These are phyloP conservation scores for Pseudococcus viburni DNA, from an alignment of 2,888 invertebrate species.

Conservation along the genomic window DNA sequence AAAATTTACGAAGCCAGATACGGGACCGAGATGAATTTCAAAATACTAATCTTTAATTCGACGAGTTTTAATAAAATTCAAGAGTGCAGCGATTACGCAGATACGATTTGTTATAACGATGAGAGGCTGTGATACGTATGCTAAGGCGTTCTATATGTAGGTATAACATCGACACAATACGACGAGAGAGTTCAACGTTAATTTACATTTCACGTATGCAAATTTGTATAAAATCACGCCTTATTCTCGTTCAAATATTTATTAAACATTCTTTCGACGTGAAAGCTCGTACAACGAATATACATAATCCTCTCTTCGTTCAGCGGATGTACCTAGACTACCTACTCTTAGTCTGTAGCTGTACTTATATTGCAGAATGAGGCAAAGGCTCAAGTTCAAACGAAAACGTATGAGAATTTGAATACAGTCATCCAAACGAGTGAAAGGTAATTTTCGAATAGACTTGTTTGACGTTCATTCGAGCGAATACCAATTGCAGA, in stretches of 20 bases:
- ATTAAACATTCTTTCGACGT: not conserved
- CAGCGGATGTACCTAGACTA: not conserved
- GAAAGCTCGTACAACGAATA: not conserved
- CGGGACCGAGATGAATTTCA: too few species aligned
- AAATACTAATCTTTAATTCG: too few species aligned
- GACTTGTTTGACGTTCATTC: too few species aligned
- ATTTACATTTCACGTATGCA: conserved; percentile 25
- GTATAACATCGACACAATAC: not conserved
- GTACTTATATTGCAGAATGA: not conserved
- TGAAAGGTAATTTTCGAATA: too few species aligned
- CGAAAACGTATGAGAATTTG: not conserved
- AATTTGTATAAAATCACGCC: conserved; percentile 22
- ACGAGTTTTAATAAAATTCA: not conserved
- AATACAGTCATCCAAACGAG: not conserved
- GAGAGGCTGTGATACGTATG: not conserved
- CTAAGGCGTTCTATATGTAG: not conserved
- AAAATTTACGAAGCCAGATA: too few species aligned
- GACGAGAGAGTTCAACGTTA: not conserved
- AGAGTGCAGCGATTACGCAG: not conserved
- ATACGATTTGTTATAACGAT: not conserved
- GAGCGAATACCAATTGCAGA: too few species aligned
- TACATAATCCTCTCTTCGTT: not conserved
- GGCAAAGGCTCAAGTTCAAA: not conserved
- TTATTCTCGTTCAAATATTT: conserved; percentile 18
- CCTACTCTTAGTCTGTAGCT: not conserved